Evolutionary conservation across 2,888 invertebrate species (phyloP).

Genomic region (Caenorhabditis japonica): DNA sequence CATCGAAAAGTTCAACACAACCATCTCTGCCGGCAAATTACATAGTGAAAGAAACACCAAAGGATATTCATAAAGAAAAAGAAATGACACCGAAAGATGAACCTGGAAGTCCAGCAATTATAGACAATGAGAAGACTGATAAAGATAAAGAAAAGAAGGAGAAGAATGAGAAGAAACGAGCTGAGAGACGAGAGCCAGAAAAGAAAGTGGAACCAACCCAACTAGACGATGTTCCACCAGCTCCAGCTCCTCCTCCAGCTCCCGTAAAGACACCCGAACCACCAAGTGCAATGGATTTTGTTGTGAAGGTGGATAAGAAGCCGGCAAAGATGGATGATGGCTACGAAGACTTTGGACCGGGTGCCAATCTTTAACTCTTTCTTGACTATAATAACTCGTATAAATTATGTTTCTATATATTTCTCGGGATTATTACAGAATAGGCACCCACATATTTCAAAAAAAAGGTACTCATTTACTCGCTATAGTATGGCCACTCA

Average conservation of each 20-base stretch:
- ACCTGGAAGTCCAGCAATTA: too few relatives aligned
- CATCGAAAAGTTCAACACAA: neutral
- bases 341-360: constrained; percentile 36
- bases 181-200: neutral
- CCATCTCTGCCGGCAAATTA: neutral
- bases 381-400: too few relatives aligned
- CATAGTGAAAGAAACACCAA: neutral
- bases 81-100: constrained; percentile 4
- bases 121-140: constrained; percentile 7
- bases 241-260: neutral
- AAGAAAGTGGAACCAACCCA: constrained; percentile 23
- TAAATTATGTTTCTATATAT: too few relatives aligned
- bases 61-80: neutral
- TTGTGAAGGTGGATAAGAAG: constrained; percentile 11
- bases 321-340: constrained; percentile 37
- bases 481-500: too few relatives aligned
- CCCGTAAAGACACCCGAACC: neutral
- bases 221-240: constrained; percentile 2
- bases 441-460: too few relatives aligned
- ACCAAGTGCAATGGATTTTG: constrained; percentile 2
- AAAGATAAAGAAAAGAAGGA: constrained; percentile 16
- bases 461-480: too few relatives aligned
- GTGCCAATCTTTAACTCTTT: constrained; percentile 17
- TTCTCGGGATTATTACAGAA: too few relatives aligned
- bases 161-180: too few relatives aligned